Percentiles rank a stretch among this genome's conserved stretches.
These are phyloP conservation scores for Leptodactylus fallax DNA, from an alignment of 2,797 vertebrate species.

Conservation along the genomic window DNA sequence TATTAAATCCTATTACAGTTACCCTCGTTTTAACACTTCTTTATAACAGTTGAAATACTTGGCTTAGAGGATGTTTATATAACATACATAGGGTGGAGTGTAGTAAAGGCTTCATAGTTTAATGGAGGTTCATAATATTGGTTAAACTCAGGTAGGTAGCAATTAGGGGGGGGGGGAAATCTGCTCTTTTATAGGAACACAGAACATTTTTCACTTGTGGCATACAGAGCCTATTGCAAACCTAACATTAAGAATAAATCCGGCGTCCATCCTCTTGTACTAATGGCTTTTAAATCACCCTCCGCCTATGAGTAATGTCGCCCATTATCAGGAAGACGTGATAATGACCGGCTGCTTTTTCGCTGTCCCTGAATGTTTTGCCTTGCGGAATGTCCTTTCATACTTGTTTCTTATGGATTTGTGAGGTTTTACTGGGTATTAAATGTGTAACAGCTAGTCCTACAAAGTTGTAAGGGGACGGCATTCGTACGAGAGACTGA, in stretches of 20 bases:
- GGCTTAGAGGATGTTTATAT: slow-evolving; percentile 58
- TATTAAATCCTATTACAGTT: slow-evolving; percentile 64
- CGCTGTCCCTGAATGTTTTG: slow-evolving; percentile 42
- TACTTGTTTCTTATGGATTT: slow-evolving; percentile 53
- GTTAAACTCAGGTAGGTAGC: slow-evolving; percentile 57
- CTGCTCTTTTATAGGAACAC: slow-evolving; percentile 23
- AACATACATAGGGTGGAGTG: slow-evolving; percentile 56
- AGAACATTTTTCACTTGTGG: slow-evolving; percentile 50
- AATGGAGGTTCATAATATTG: slow-evolving; percentile 56
- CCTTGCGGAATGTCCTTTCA: slow-evolving; percentile 31
- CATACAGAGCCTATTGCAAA: not conserved
- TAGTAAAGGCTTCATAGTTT: slow-evolving; percentile 47
- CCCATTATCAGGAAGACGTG: slow-evolving; percentile 60
- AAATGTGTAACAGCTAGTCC: slow-evolving; percentile 50
- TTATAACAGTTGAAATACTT: slow-evolving; percentile 63
- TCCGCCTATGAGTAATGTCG: slow-evolving; percentile 56
- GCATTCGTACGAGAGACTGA: slow-evolving; percentile 40
- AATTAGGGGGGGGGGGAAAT: not conserved
- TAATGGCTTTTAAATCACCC: slow-evolving; percentile 61
- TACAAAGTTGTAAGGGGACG: slow-evolving; percentile 20
- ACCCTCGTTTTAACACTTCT: slow-evolving; percentile 63
- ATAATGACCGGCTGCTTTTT: slow-evolving; percentile 53
- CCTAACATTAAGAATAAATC: slow-evolving; percentile 33
- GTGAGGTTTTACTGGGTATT: slow-evolving; percentile 57
- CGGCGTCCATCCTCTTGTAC: slow-evolving; percentile 32